A percentile compares a stretch with the other conserved stretches of the same genome.
Conservation (phyloP, 2,113 vertebrate genomes). For the Argyrosomus japonicus region DNA sequence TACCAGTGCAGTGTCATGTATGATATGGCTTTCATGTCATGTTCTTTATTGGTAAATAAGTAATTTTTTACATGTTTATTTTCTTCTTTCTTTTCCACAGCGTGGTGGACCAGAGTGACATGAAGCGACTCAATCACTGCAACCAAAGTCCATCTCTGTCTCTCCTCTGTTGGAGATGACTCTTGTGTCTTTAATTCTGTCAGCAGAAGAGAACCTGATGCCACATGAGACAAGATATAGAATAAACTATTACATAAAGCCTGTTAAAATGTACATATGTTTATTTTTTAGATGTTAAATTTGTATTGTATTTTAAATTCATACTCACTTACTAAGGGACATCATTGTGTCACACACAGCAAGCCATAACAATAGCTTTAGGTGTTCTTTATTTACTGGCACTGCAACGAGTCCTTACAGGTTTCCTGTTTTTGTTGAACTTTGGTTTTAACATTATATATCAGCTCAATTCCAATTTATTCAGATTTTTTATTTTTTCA, state of each 20-base stretch:
- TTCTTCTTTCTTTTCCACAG: conserved; percentile 57
- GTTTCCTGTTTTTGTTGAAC: not conserved
- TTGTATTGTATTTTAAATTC: conserved; percentile 35
- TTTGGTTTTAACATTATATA: conserved; percentile 2
- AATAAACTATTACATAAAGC: conserved; percentile 72
- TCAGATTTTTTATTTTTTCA: not conserved
- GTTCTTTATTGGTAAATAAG: not conserved
- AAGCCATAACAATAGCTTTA: not conserved
- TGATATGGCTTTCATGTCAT: not conserved
- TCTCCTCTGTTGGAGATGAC: conserved; percentile 59
- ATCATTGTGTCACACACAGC: conserved; percentile 24
- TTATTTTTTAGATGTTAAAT: conserved; percentile 60
- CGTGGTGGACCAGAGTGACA: conserved; percentile 85
- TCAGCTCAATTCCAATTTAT: not conserved
- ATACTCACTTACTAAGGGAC: not conserved
- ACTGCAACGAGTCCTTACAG: not conserved
- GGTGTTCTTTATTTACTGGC: conserved; percentile 3
- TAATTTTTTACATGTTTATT: not conserved
- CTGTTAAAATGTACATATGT: conserved; percentile 77
- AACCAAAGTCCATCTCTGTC: conserved; percentile 61
- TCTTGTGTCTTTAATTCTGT: conserved; percentile 52
- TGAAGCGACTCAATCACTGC: conserved; percentile 1
- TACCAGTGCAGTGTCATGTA: not conserved
- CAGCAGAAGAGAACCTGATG: conserved; percentile 60
- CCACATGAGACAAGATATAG: conserved; percentile 58